A percentile compares a stretch with the other conserved stretches of the same genome.
These are phyloP conservation scores for Cebus imitator DNA, from an alignment of 2,113 vertebrate genomes.

Conservation along the genomic window DNA sequence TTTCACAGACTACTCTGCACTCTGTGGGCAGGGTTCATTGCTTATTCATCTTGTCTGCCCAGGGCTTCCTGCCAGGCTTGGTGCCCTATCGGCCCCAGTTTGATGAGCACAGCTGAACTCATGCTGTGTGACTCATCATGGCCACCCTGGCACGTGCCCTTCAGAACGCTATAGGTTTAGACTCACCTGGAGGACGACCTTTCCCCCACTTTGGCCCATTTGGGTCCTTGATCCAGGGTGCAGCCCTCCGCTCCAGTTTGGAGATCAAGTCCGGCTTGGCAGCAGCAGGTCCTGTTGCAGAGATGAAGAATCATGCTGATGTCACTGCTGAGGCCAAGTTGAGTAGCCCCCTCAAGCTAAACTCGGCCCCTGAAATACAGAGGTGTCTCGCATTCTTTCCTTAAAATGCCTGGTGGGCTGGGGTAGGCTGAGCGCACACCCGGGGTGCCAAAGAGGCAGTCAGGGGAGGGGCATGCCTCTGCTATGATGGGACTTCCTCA, in stretches of 20 bases:
- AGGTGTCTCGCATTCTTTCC: neutral
- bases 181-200: slow-evolving; percentile 55
- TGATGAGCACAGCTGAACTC: neutral
- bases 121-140: neutral
- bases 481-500: neutral
- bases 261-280: slow-evolving; percentile 67
- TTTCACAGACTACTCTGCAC: neutral
- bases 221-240: slow-evolving; percentile 51
- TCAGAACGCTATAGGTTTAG: neutral
- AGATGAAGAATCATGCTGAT: neutral
- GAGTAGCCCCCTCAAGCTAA: neutral
- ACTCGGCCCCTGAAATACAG: neutral
- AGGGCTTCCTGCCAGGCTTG: neutral
- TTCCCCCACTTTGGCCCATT: neutral
- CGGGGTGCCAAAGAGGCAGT: neutral
- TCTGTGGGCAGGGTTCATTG: neutral
- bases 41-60: neutral
- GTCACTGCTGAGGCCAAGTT: neutral
- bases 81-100: fast-evolving
- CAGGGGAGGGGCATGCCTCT: neutral
- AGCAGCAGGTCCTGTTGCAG: slow-evolving; percentile 17
- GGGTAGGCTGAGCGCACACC: neutral
- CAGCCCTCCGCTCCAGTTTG: slow-evolving; percentile 49
- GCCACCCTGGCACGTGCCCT: neutral
- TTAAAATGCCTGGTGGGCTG: neutral